These are phyloP conservation scores for Drosophila dunni DNA, from an alignment of 1,140 invertebrate species.

Conservation along the genomic window DNA sequence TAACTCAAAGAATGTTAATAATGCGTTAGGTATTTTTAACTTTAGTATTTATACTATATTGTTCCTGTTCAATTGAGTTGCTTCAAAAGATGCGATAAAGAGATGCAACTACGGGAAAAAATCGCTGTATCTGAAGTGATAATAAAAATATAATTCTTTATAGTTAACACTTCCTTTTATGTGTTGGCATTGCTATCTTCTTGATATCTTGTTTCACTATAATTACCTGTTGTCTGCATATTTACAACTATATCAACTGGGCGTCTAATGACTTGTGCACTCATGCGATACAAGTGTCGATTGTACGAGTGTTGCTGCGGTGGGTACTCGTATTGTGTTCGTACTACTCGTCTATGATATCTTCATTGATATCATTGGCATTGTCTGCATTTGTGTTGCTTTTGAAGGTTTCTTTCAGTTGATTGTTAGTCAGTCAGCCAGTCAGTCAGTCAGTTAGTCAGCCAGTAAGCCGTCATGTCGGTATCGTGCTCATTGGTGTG, in stretches of 20 bases:
- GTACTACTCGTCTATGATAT: slow-evolving; percentile 49
- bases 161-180: slow-evolving; percentile 24
- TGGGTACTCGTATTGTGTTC: slow-evolving; percentile 54
- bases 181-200: slow-evolving; percentile 3
- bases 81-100: not conserved
- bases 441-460: slow-evolving; percentile 37
- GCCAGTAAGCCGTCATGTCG: slow-evolving; percentile 21
- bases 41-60: not conserved
- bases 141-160: slow-evolving; percentile 31
- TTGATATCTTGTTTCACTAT: slow-evolving; percentile 43
- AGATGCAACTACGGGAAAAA: not conserved
- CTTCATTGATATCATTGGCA: slow-evolving; percentile 76
- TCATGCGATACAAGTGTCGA: slow-evolving; percentile 56
- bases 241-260: slow-evolving; percentile 59
- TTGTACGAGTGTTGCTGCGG: slow-evolving; percentile 24
- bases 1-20: too few species aligned
- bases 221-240: slow-evolving; percentile 57
- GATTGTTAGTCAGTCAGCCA: slow-evolving; percentile 35
- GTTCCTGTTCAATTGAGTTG: not conserved
- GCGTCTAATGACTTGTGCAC: slow-evolving; percentile 55
- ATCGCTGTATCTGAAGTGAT: slow-evolving; percentile 14
- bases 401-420: slow-evolving; percentile 76
- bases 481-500: slow-evolving; percentile 70
- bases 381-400: slow-evolving; percentile 68
- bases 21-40: too few species aligned